Conservation (phyloP, 2,113 vertebrate species). For the Felis catus region F.catus_Fca126_mat1.0 CM031414.1:1110001-1110500, state of each 20-base stretch:
- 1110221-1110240: not conserved
- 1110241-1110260: fast-evolving
- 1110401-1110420: fast-evolving
- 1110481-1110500: not conserved
- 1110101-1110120: no score
- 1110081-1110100: not conserved
- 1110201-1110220: not conserved
- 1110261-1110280: fast-evolving
- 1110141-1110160: not conserved
- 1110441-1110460: fast-evolving
- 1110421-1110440: not conserved
- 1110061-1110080: not conserved
- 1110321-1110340: not conserved
- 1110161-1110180: not conserved
- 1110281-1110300: fast-evolving
- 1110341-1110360: not conserved
- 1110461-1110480: not conserved
- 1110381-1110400: not conserved
- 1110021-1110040: not conserved
- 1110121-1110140: not conserved
- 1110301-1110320: not conserved
- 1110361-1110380: no score
- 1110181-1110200: fast-evolving
- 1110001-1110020: not conserved
- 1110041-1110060: not conserved